Base-by-base conservation (phyloP, 2,888 invertebrate genomes). In the Tethea ocularis region DNA sequence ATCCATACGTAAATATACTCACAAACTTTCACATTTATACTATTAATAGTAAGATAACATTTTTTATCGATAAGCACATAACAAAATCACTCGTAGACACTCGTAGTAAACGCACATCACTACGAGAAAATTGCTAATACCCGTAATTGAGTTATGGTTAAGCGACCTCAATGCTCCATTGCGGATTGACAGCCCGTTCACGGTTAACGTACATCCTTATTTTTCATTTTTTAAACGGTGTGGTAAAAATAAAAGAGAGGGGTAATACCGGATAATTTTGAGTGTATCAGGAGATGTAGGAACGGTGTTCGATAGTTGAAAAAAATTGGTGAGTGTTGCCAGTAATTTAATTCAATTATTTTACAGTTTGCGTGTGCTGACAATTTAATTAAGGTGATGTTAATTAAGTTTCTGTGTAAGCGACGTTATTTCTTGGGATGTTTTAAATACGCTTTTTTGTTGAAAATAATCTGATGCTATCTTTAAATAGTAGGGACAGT, bases 71-170 rank as follows among this genome's bases (percentile, higher is more conserved):
- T 11, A 15, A 23, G 23, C 11, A 3, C 22, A 33, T 13, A 13
- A 7, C 2, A 7, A 33, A 51, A 24, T 15, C 52, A 13, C 5
- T 10, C 52, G n/a, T n/a, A n/a, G n/a, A n/a, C n/a, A n/a, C n/a
- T n/a, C 4, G 3, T 24, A n/a, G 10, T 24, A 23, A 51, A 0
- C 17, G 61, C 62, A 54, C 88, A 73, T 66, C 89, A 77, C 92
- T 89, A 83, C 57, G 68, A 76, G 83, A 82, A 87, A 88, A 90
- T 89, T 86, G 89, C 87, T 93, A 93, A 93, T 91, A 85, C 91
- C 76, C 83, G 76, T 93, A 93, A 93, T 93, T 93, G 91, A 93
- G 86, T 93, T 93, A 93, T 81, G 81, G 83, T 83, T 74, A 77
- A 75, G 76, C 86, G 89, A 84, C 89, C 88, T 87, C 86, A 80